Evolutionary conservation across 2,797 vertebrate species (phyloP), one percentile per base, ranked within the genome.

Genomic region (Karalla daura): DNA sequence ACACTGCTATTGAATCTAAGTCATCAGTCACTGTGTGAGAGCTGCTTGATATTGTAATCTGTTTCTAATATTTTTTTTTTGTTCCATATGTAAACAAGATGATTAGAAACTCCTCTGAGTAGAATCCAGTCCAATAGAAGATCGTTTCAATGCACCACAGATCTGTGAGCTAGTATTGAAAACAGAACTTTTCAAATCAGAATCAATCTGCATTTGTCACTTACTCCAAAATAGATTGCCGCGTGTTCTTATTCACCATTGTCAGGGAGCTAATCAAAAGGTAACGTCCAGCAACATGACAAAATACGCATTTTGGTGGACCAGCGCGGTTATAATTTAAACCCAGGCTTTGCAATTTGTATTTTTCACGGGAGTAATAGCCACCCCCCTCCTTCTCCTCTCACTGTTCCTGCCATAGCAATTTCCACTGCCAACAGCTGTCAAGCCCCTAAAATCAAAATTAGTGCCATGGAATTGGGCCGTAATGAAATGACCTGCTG

Each of bases 401-500:
- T 81, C 70, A 62, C 86, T 77, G 61, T 79, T 75, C 62, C 37
- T 75, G 70, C 78, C 61, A 73, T 67, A 20, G 68, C 81, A 88
- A 87, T 92, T 88, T 90, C 80, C 82, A 81, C 86, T 74, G 80
- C 84, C 84, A 86, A 88, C 85, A 90, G 81, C 89, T 91, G 88
- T 90, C 90, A 89, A 86, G 78, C 53, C 55, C 80, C 86, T 80
- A 87, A 91, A 89, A 89, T 91, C 81, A 89, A 89, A 91, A 90
- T 89, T 86, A 88, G 88, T 53, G 69, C 67, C 74, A 69, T 69
- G 58, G 80, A 82, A 90, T 89, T 89, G 86, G 82, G 70, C 74
- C 60, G 55, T 91, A 92, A 92, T 92, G 88, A 92, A 92, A 93
- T 86, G 89, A 89, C 85, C 86, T 81, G 84, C 85, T 86, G 82